These are phyloP conservation scores for Austrofundulus limnaeus DNA, from an alignment of 2,113 vertebrate genomes.

Conservation along the genomic window DNA sequence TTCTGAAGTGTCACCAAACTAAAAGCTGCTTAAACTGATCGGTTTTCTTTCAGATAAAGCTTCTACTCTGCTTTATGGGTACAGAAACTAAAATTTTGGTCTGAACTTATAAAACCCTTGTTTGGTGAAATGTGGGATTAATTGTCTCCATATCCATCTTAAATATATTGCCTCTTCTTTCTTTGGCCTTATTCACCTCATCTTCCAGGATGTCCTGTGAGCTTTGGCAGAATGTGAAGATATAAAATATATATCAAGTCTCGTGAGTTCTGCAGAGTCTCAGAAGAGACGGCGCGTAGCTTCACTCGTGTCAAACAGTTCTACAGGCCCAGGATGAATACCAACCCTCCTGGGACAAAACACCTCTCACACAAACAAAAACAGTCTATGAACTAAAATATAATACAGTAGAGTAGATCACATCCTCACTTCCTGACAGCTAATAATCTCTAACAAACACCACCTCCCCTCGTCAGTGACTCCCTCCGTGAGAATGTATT, in stretches of 20 bases:
- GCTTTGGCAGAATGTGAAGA: constrained; percentile 57
- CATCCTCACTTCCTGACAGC: background rate
- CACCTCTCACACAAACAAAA: constrained; percentile 40
- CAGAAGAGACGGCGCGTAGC: constrained; percentile 40
- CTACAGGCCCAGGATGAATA: constrained; percentile 38
- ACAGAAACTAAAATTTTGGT: background rate
- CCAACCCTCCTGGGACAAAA: constrained; percentile 41
- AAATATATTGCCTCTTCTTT: background rate
- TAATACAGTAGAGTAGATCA: constrained; percentile 55
- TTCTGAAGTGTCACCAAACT: constrained; percentile 1
- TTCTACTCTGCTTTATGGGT: background rate
- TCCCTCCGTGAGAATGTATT: constrained; percentile 74
- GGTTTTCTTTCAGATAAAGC: constrained; percentile 11
- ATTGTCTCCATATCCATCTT: background rate
- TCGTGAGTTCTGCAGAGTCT: constrained; percentile 46
- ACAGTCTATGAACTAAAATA: constrained; percentile 49
- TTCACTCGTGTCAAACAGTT: constrained; percentile 22
- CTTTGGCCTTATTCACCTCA: constrained; percentile 40
- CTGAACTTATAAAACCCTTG: background rate
- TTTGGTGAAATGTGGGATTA: constrained; percentile 20
- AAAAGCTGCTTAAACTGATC: constrained; percentile 10
- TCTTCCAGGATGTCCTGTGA: constrained; percentile 32
- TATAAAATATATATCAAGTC: constrained; percentile 48
- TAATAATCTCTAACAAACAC: constrained; percentile 9
- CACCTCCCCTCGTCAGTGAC: constrained; percentile 52